phyloP scores from a whole-genome alignment of 2,113 vertebrate species.

The Ctenodactylus gundi region DNA sequence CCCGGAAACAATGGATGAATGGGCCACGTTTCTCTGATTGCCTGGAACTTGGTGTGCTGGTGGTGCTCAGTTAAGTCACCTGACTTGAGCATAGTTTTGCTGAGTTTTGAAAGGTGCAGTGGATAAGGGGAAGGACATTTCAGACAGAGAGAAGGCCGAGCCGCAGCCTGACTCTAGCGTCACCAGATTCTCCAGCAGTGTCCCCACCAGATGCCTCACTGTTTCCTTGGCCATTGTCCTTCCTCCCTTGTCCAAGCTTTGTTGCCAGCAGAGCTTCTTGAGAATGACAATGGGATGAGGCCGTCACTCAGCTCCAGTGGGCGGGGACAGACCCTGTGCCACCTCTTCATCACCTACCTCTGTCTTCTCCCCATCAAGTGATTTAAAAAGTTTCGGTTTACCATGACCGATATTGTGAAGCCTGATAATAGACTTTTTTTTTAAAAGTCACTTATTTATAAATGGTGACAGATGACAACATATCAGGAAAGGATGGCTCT shows the following conservation, averaged over 20 bases:
- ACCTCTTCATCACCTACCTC: slow-evolving; percentile 16
- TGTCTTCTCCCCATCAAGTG: not conserved
- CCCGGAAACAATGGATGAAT: not conserved
- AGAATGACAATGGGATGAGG: slow-evolving; percentile 55
- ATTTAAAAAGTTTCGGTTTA: not conserved
- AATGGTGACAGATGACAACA: not conserved
- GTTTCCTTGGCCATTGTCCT: slow-evolving; percentile 64
- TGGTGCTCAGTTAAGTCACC: not conserved
- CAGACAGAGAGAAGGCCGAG: not conserved
- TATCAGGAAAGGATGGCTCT: not conserved
- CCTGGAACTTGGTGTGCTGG: not conserved
- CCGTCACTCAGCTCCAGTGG: slow-evolving; percentile 51
- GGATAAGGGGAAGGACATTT: not conserved
- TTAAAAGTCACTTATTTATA: slow-evolving; percentile 34
- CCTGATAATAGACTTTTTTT: slow-evolving; percentile 37
- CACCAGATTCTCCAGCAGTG: slow-evolving; percentile 61
- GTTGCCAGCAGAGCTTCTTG: slow-evolving; percentile 61
- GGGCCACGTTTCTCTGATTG: not conserved
- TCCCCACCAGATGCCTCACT: slow-evolving; percentile 54
- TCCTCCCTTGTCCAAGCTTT: slow-evolving; percentile 42
- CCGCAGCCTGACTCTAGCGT: not conserved
- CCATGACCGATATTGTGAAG: slow-evolving; percentile 54
- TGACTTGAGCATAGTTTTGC: not conserved
- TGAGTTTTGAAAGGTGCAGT: not conserved
- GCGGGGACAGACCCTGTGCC: not conserved